Evolutionary conservation across 23 tunicate genomes (phyloP), one percentile per base, ranked within the genome.

Genomic region (Oikopleura dioica): DNA sequence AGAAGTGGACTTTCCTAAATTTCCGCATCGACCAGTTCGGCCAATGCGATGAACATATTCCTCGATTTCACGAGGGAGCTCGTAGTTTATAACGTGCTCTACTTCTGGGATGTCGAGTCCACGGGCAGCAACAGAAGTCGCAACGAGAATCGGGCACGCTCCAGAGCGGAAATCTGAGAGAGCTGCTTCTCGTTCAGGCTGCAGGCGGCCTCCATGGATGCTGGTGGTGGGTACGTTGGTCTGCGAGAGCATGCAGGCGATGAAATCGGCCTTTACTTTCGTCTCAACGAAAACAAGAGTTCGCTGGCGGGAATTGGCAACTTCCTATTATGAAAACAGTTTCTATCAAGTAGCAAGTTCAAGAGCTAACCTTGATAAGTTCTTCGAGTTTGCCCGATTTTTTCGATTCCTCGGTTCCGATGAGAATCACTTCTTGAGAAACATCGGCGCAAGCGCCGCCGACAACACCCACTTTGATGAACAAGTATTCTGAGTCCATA

Each of bases 391-490:
- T 33, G 5, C 38, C 33, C 2, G 31, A 58, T 23, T 38, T 37
- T 23, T n/a, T 34, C 4, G 58, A 30, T 29, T 37, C 72, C 58
- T 77, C 79, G 33, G 32, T 34, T 34, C 0, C 1, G 16, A 79
- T 82, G 75, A 80, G 95, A 5, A 86, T 0, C 26, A 94, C 67
- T 23, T 68, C 69, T 77, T 94, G 99, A 4, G 86, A 79, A 37
- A 94, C 95, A 77, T 94, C 99, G 36, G 89, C 76, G 37, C 99
- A 94, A 51, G 99, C 99, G 38, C 99, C 99, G 44, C 99, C 99
- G 26, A 94, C 87, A 35, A 81, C 63, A 26, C 99, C 99, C 12
- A 94, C 95, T 9, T 87, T 86, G 69, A 94, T 58, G 63, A 94
- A 94, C 37, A 94, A 50, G 75, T 83, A 94, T 69, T 94, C 95